phyloP scores from a whole-genome alignment of 2,797 vertebrate species.

The Sebastes matsubarae region DNA sequence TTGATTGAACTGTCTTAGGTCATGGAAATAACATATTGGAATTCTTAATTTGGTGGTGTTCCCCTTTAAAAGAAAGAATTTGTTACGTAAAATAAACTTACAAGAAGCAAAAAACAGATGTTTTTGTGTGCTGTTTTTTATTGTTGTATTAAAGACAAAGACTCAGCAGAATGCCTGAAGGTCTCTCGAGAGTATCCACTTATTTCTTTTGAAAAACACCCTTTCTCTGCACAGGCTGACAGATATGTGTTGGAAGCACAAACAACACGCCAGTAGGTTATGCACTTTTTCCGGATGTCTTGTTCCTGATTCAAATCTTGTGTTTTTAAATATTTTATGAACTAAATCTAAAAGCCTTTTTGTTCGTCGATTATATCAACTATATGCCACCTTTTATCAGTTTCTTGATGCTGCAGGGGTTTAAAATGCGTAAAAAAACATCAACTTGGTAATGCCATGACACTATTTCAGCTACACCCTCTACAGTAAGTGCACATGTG shows the following conservation, averaged over 20 bases:
- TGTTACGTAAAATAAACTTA: not conserved
- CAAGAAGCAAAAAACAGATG: not conserved
- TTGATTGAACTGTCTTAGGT: no score
- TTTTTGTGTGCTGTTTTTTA: not conserved
- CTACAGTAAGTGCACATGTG: not conserved
- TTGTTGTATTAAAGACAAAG: constrained; percentile 16
- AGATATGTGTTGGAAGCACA: constrained; percentile 14
- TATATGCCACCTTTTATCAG: not conserved
- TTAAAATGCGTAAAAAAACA: not conserved
- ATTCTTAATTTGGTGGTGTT: no score
- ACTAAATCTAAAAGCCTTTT: constrained; percentile 17
- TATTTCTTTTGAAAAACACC: constrained; percentile 1
- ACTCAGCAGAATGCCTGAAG: not conserved
- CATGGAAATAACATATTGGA: no score
- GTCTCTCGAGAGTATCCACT: constrained; percentile 21
- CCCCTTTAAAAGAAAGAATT: no score
- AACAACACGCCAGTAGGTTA: constrained; percentile 12
- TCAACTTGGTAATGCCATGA: not conserved
- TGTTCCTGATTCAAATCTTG: constrained; percentile 15
- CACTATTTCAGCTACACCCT: not conserved
- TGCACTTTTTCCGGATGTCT: constrained; percentile 8
- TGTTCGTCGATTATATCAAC: not conserved
- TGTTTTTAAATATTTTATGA: constrained; percentile 48
- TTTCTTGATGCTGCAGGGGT: not conserved
- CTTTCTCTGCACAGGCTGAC: constrained; percentile 18